Evolutionary conservation across 2,797 vertebrate species (phyloP), one percentile per base, ranked within the genome.

Genomic region (Podarcis lilfordi): DNA sequence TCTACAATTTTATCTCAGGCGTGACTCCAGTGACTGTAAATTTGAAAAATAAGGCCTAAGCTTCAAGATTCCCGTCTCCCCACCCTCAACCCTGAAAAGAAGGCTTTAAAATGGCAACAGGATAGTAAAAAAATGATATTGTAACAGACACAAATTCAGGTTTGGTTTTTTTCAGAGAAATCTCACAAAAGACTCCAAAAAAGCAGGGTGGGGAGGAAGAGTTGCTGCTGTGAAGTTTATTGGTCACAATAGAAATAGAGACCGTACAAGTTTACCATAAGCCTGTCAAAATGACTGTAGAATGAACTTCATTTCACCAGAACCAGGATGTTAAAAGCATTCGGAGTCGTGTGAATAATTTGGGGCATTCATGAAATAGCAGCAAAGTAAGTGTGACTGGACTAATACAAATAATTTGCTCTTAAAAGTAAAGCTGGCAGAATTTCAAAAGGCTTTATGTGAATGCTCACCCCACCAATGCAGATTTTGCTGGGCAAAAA

Each of bases 401-500:
- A 92, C 90, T 92, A 91, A 94, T 84, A 91, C 88, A 92, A 91
- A 92, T 89, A 78, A 94, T 88, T 89, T 84, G 86, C 94, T 92
- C 93, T 95, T 95, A 88, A 95, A 94, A 92, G 93, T 55, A 85
- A 92, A 94, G 92, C 89, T 92, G 92, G 89, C 93, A 94, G 87
- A 95, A 89, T 90, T 92, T 91, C 88, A 91, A 90, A 66, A 84
- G 94, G 92, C 89, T 88, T 92, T 89, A 95, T 95, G 92, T 94
- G 95, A 94, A 95, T 92, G 95, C 92, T 90, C 95, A 94, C 93
- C 92, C 92, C 55, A 89, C 88, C 91, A 91, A 87, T 68, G 90
- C 88, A 87, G 87, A 95, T 96, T 92, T 95, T 96, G 96, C 96
- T 95, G 96, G 96, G 95, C 95, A 84, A 96, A 90, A 95, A 96